Evolutionary conservation across 2,888 invertebrate genomes (phyloP).

Genomic region (Rhabditophanes sp.): DNA sequence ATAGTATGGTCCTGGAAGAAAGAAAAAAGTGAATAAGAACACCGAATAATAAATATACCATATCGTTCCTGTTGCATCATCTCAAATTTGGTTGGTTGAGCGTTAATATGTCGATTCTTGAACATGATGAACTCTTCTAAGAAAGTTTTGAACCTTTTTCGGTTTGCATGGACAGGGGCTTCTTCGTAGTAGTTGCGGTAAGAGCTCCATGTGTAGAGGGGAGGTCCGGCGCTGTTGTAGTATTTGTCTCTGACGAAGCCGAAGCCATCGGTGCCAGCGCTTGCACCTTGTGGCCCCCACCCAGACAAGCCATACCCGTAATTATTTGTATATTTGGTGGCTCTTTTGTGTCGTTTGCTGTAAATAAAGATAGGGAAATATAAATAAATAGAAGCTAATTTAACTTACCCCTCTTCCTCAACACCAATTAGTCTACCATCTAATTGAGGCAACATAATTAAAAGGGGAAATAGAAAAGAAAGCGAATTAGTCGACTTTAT

Average conservation of each 20-base stretch:
- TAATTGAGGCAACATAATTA: no score
- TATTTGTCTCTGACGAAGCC: constrained; percentile 32
- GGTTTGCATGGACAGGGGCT: constrained; percentile 5
- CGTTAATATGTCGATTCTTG: constrained; percentile 25
- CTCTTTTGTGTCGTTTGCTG: no score
- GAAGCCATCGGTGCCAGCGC: constrained; percentile 28
- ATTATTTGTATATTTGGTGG: no score
- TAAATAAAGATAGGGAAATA: no score
- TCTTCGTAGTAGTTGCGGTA: constrained; percentile 35
- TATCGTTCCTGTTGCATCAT: constrained; percentile 28
- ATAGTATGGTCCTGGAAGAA: constrained; percentile 28
- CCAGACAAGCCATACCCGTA: constrained; percentile 30
- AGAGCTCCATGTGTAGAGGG: constrained; percentile 22
- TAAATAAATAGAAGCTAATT: no score
- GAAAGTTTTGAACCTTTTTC: constrained; percentile 15
- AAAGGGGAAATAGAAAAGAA: no score
- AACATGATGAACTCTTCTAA: constrained; percentile 12
- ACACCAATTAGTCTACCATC: no score
- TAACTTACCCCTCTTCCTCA: no score
- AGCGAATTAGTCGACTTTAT: no score
- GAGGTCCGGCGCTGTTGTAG: constrained; percentile 31
- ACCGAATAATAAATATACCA: constrained; percentile 13
- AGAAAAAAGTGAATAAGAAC: background rate
- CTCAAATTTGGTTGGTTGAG: constrained; percentile 23
- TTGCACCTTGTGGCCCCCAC: constrained; percentile 25